Percentiles rank a stretch among this genome's conserved stretches.
Evolutionary conservation across 2,113 vertebrate species (phyloP).

Genomic region (Orcinus orca): DNA sequence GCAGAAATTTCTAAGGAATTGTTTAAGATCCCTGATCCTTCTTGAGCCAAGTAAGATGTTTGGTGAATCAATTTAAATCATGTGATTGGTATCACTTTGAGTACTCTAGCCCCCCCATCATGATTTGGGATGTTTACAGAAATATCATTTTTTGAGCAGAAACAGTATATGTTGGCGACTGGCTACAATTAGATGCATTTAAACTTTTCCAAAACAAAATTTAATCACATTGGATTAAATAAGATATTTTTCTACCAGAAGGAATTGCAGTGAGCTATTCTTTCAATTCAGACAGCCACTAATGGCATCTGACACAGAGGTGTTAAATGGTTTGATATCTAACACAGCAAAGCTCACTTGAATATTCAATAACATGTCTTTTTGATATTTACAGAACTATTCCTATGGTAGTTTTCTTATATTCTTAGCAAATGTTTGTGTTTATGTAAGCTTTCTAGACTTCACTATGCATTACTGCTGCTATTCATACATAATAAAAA

Average conservation of each 20-base stretch:
- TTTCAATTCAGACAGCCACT: background rate
- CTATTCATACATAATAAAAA: background rate
- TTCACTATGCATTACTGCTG: background rate
- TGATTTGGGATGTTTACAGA: background rate
- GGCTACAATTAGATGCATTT: background rate
- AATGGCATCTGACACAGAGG: background rate
- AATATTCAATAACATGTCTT: background rate
- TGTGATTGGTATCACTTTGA: background rate
- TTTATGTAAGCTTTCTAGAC: background rate
- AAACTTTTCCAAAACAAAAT: background rate
- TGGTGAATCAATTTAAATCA: background rate
- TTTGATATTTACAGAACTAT: background rate
- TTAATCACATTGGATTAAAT: background rate
- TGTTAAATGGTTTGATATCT: background rate
- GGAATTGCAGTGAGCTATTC: background rate
- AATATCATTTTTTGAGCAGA: background rate
- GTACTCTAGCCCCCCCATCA: background rate
- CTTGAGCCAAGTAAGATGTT: background rate
- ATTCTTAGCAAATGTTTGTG: background rate
- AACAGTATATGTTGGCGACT: background rate
- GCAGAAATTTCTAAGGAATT: background rate
- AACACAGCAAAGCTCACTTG: background rate
- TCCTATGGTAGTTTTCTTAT: background rate
- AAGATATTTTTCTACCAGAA: background rate
- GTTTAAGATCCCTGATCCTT: background rate